Base-by-base conservation (phyloP, 30 jellyfish, hydroid and myxozoan genomes). In the Cassiopea xamachana region DNA sequence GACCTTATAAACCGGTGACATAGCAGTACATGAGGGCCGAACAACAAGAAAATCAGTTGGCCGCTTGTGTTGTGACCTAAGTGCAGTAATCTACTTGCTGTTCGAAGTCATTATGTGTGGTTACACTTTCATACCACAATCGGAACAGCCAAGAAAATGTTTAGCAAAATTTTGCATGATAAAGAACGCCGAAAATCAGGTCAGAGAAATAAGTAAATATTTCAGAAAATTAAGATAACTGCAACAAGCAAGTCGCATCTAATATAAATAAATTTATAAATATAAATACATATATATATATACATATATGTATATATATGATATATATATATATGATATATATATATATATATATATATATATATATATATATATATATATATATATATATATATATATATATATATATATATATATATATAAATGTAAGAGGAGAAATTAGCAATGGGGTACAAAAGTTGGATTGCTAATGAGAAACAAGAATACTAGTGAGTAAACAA, bases 1-100 rank as follows among this genome's bases (percentile, higher is more conserved):
- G 95, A 88, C 95, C 95, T 88, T 88, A 79, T 79, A 79, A 88
- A 88, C 62, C 95, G 81, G 74, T 79, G 95, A 78, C 94, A 88
- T 78, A 64, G 90, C 90, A 77, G 60, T 73, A 88, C 87, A 79
- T 78, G 95, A 77, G 90, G 55, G 88, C 80, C 15, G 60, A 68
- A 88, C 77, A 48, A 74, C 90, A 71, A 68, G 80, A 71, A 71
- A n/a, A 43, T 79, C 87, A 88, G 80, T 82, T 47, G 95, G 87
- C 88, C 83, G 86, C 75, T 78, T 69, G 69, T 79, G 87, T 18
- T 59, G 86, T 88, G 95, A 88, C 95, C 95, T 88, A 85, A 80
- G 90, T 17, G 43, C 60, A 13, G 81, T 88, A 88, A 88, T 88
- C 95, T 88, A 48, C 71, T 79, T 79, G 81, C 80, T 73, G 82